Percentiles rank a stretch among this genome's conserved stretches.
phyloP scores from a whole-genome alignment of 2,888 invertebrate genomes.

The Exephanes ischioxanthus region DNA sequence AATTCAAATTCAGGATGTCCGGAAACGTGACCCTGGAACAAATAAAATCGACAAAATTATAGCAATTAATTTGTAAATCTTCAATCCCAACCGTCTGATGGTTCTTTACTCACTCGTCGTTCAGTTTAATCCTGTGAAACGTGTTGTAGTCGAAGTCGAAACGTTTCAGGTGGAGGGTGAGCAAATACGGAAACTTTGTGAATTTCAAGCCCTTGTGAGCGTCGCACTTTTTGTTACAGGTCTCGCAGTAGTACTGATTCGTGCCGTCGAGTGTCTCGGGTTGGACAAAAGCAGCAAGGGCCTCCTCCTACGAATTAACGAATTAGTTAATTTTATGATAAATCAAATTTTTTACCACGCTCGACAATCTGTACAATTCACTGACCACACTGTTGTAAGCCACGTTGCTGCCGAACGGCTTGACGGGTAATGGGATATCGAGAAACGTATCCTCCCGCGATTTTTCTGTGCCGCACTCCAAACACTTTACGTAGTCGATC shows the following conservation, averaged over 20 bases:
- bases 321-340: neutral
- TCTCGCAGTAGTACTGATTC: constrained; percentile 95
- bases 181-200: constrained; percentile 93
- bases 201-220: constrained; percentile 96
- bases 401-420: constrained; percentile 91
- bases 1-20: constrained; percentile 91
- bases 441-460: constrained; percentile 93
- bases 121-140: constrained; percentile 94
- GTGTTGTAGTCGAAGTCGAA: constrained; percentile 96
- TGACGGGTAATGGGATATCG: constrained; percentile 94
- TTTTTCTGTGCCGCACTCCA: constrained; percentile 94
- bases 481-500: constrained; percentile 95
- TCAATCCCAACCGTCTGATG: neutral
- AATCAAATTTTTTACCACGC: neutral
- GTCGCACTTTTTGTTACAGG: constrained; percentile 94
- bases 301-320: constrained; percentile 89
- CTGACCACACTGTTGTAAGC: constrained; percentile 92
- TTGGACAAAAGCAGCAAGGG: constrained; percentile 92
- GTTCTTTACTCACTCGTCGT: constrained; percentile 89
- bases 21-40: constrained; percentile 92
- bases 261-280: constrained; percentile 93
- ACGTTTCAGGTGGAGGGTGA: constrained; percentile 94
- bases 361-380: constrained; percentile 50
- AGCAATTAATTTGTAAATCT: neutral
- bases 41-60: constrained; percentile 23